phyloP scores from a whole-genome alignment of 1,140 invertebrate species.

The Aphelenchoides fujianensis region DNA sequence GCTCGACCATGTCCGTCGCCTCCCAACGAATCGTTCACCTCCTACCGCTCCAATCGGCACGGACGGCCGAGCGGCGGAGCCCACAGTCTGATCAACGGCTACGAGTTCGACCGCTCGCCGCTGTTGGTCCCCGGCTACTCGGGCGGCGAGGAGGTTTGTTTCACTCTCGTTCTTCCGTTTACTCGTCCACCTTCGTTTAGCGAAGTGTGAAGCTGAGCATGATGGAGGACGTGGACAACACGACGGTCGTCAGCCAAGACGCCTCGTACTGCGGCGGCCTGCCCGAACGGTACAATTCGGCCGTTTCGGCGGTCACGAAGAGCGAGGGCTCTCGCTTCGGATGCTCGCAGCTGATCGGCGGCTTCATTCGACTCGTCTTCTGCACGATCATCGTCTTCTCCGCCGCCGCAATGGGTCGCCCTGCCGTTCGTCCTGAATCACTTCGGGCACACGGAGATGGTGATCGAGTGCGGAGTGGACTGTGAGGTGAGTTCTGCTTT shows the following conservation, averaged over 20 bases:
- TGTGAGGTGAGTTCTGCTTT: slow-evolving; percentile 39
- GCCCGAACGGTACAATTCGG: neutral
- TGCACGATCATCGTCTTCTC: slow-evolving; percentile 23
- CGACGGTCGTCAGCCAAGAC: slow-evolving; percentile 7
- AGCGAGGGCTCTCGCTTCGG: neutral
- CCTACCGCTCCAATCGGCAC: slow-evolving; percentile 5
- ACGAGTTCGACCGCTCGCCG: slow-evolving; percentile 10
- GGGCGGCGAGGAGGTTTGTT: neutral
- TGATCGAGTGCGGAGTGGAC: slow-evolving; percentile 39
- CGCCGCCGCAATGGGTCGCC: slow-evolving; percentile 41
- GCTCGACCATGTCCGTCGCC: neutral
- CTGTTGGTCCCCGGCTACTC: neutral
- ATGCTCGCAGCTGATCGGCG: neutral
- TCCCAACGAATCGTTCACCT: neutral
- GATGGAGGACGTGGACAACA: slow-evolving; percentile 7
- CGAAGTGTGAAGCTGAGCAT: slow-evolving; percentile 11
- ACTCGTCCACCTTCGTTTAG: slow-evolving; percentile 6
- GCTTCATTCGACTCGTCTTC: neutral
- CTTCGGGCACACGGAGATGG: neutral
- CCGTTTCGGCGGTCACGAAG: neutral
- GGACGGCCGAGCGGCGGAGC: neutral
- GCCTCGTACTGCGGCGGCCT: neutral
- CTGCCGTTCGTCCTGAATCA: slow-evolving; percentile 28
- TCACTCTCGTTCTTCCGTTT: neutral
- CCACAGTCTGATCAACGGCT: slow-evolving; percentile 5